These are phyloP conservation scores for Barypeithes pellucidus DNA, from an alignment of 2,888 invertebrate genomes.

Conservation along the genomic window DNA sequence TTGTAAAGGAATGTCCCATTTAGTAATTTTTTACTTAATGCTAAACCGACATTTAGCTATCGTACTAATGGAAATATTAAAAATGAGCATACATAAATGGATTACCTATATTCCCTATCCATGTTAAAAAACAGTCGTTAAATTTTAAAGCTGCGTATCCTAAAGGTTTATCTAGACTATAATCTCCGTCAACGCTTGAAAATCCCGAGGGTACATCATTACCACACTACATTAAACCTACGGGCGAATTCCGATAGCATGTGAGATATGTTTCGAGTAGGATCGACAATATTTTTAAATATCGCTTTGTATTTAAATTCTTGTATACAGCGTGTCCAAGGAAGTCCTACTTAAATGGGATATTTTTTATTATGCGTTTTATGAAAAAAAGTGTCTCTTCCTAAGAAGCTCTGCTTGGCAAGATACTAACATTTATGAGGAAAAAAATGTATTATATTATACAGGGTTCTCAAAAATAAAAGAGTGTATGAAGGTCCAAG, in stretches of 20 bases:
- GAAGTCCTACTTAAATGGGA: too few relatives aligned
- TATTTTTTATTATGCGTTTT: too few relatives aligned
- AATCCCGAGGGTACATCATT: conserved; percentile 30
- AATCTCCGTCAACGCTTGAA: conserved; percentile 27
- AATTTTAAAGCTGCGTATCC: conserved; percentile 10
- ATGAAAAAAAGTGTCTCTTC: too few relatives aligned
- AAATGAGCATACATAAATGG: conserved; percentile 1
- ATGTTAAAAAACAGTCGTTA: conserved; percentile 8
- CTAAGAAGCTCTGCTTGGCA: too few relatives aligned
- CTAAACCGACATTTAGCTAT: too few relatives aligned
- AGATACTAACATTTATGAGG: too few relatives aligned
- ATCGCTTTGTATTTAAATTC: background rate
- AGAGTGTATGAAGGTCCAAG: too few relatives aligned
- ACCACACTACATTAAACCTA: conserved; percentile 31
- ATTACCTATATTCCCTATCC: conserved; percentile 6
- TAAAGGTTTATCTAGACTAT: conserved; percentile 8
- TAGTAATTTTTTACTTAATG: too few relatives aligned
- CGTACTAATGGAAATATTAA: background rate
- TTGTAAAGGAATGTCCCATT: too few relatives aligned
- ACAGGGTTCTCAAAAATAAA: too few relatives aligned
- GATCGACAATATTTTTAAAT: background rate
- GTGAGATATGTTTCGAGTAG: background rate
- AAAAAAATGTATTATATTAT: too few relatives aligned
- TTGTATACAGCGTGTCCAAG: too few relatives aligned
- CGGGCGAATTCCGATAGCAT: background rate